Percentiles rank a stretch among this genome's conserved stretches.
Conservation (phyloP, 2,888 invertebrate genomes). For the Tinea trinotella region DNA sequence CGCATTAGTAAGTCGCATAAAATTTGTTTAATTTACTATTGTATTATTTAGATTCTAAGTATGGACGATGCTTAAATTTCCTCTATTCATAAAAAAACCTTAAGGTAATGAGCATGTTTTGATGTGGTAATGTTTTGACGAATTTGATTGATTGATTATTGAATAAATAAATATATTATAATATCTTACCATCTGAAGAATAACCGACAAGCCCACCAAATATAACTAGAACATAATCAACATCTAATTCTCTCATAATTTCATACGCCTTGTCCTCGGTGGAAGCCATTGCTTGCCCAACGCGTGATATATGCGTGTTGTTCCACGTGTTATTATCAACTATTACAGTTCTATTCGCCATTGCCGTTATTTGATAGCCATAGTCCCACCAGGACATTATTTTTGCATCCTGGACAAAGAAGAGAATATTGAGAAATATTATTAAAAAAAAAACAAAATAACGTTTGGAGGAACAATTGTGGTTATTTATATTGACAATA, state of each 20-base stretch:
- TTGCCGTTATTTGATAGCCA: conserved; percentile 98
- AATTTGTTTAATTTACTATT: too few species aligned
- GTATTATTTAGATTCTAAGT: too few species aligned
- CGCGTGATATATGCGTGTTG: conserved; percentile 97
- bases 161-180: neutral
- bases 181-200: conserved; percentile 89
- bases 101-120: too few species aligned
- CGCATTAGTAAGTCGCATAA: too few species aligned
- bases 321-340: conserved; percentile 99
- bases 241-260: conserved; percentile 97
- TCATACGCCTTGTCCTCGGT: conserved; percentile 97
- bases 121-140: too few species aligned
- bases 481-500: neutral
- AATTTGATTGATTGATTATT: too few species aligned
- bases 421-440: too few species aligned
- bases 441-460: too few species aligned
- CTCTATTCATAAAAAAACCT: too few species aligned
- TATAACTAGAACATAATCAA: conserved; percentile 97
- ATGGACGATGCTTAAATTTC: too few species aligned
- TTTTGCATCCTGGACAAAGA: conserved; percentile 81
- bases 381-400: conserved; percentile 99
- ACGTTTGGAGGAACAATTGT: too few species aligned
- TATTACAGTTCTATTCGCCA: conserved; percentile 98
- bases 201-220: conserved; percentile 99
- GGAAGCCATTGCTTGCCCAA: conserved; percentile 99